Evolutionary conservation across 1,140 invertebrate genomes (phyloP), one percentile per base, ranked within the genome.

Genomic region (Drosophila paulistorum): DNA sequence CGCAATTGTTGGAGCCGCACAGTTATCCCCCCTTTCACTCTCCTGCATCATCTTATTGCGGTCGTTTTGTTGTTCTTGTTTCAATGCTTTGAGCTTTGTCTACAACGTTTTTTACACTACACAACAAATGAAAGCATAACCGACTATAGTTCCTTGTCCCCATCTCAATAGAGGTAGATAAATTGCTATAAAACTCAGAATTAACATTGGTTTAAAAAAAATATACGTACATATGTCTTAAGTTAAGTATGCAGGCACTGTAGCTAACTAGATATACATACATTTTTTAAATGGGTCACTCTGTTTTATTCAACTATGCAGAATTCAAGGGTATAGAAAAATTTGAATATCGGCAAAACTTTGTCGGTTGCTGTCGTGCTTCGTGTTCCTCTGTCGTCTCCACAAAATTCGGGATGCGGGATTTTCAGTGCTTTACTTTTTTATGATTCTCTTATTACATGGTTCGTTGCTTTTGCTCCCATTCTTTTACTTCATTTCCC

Each of bases 371-470:
- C 23, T 26, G 23, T 26, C 23, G 23, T 26, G 48, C 17, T 69
- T 26, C 23, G 23, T 26, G 48, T 26, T 69, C 54, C 39, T 65
- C 48, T 26, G 66, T 39, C 39, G 66, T 39, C 39, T 69, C 45
- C 45, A 48, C 6, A 17, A 9, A n/a, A 20, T 4, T 20, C 11
- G 35, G 35, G 35, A 37, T 37, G 35, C 10, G 10, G 35, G 7
- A 10, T 51, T 51, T 23, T 23, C 10, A 11, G 45, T 83, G 76
- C 80, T 77, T 79, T 84, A 74, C 68, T 67, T 84, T 75, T 69
- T 81, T 30, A 81, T 73, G 71, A 79, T 82, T 79, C 69, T 80
- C 74, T 65, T 86, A 85, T 87, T 87, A 82, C 73, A 89, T 77
- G 82, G 71, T 73, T 86, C 79, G 83, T 57, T 86, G 82, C 81